phyloP scores from a whole-genome alignment of 1,140 invertebrate species.

The Telenomus remus region DNA sequence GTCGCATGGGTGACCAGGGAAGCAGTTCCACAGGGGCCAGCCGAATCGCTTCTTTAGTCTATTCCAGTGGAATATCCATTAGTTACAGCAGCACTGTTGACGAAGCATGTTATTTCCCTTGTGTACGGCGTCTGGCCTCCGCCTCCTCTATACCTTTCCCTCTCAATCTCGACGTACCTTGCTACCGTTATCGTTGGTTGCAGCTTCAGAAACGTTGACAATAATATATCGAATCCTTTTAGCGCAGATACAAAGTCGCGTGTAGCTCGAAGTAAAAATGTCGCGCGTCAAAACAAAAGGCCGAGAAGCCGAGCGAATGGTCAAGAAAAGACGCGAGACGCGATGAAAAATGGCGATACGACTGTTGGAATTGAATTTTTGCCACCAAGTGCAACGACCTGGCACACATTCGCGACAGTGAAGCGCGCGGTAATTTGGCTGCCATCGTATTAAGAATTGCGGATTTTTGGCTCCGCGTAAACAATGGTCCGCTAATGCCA shows the following conservation, averaged over 20 bases:
- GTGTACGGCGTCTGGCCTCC: constrained; percentile 69
- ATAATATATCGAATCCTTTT: constrained; percentile 51
- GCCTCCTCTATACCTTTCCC: constrained; percentile 46
- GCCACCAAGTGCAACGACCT: constrained; percentile 29
- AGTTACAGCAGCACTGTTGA: constrained; percentile 75
- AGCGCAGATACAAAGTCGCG: constrained; percentile 17
- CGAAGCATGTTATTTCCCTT: constrained; percentile 76
- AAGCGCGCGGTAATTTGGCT: constrained; percentile 36
- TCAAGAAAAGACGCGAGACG: constrained; percentile 9
- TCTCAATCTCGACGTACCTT: constrained; percentile 42
- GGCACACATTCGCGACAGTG: constrained; percentile 15
- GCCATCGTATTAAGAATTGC: constrained; percentile 29
- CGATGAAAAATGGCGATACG: neutral
- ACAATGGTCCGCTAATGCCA: constrained; percentile 55
- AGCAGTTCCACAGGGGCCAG: constrained; percentile 60
- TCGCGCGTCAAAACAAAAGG: constrained; percentile 27
- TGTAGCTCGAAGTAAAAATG: constrained; percentile 14
- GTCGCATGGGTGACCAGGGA: constrained; percentile 17
- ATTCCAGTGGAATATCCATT: constrained; percentile 73
- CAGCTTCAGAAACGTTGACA: constrained; percentile 37
- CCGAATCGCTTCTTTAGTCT: constrained; percentile 67
- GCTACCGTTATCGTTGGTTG: constrained; percentile 44
- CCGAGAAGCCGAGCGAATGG: constrained; percentile 15
- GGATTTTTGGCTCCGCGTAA: constrained; percentile 48
- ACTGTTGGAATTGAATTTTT: constrained; percentile 29